Evolutionary conservation across 2,113 vertebrate genomes (phyloP), one percentile per base, ranked within the genome.

Genomic region (Prunella himalayana): DNA sequence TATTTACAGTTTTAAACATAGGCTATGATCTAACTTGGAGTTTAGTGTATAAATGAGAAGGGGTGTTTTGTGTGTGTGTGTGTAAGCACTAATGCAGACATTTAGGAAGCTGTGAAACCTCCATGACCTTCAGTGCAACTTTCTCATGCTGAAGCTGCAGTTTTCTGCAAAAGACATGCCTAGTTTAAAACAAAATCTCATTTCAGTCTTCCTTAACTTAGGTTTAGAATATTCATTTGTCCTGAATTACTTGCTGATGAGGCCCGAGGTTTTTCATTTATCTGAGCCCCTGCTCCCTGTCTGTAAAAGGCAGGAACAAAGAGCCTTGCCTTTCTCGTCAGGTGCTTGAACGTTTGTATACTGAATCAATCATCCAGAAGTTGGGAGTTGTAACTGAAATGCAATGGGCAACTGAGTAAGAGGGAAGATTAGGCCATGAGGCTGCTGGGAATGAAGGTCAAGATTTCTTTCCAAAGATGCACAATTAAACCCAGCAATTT

Each of bases 241-340:
- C 35, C 23, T 30, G 45, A 88, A 81, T 78, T 86, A 54, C 27
- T 70, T 79, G 56, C 23, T 91, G 72, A 89, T 86, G 94, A 92
- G n/a, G 24, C 83, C 51, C 75, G 77, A 51, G 4, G 60, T 31
- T 49, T 83, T 83, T 92, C 9, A 94, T 76, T 68, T 95, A 31
- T 81, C 47, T 78, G 44, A 28, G 44, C 33, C 60, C 84, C 54
- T 80, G 19, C 15, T 92, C 17, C 33, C 60, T 11, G 7, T 45
- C 83, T 89, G 31, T 53, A 69, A 86, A 77, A 83, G 13, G 44
- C 44, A 86, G 54, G 57, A 80, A 45, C 21, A 79, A 64, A 82
- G 57, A 91, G 30, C 44, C 31, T 82, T 81, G 27, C n/a, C 28
- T 88, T 82, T 72, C 60, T 86, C 3, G 3, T 70, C 37, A 49